Evolutionary conservation across 2,797 vertebrate genomes (phyloP).

Genomic region (Mus caroli): DNA sequence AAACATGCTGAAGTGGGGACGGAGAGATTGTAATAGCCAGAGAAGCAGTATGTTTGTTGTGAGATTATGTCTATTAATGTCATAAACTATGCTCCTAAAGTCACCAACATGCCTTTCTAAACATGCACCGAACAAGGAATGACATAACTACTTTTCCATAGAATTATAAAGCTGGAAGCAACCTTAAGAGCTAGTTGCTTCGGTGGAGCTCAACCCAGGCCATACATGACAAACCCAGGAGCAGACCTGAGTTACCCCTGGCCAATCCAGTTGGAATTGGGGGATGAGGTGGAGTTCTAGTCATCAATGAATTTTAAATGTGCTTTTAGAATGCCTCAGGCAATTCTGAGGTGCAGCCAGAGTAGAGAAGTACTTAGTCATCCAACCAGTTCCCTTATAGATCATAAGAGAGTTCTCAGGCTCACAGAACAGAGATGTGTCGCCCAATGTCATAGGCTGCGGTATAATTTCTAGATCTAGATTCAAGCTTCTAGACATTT

Average conservation of each 20-base stretch:
- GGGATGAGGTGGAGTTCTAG: neutral
- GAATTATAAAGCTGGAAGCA: constrained; percentile 35
- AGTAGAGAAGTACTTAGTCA: constrained; percentile 13
- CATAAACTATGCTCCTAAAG: neutral
- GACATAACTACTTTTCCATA: neutral
- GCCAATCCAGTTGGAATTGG: constrained; percentile 29
- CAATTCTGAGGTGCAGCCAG: constrained; percentile 18
- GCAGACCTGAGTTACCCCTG: neutral
- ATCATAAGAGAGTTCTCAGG: constrained; percentile 22
- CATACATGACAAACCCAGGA: neutral
- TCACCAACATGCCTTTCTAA: neutral
- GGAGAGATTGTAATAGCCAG: neutral
- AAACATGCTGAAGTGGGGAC: neutral
- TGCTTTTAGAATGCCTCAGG: neutral
- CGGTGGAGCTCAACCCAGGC: neutral
- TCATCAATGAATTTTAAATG: constrained; percentile 26
- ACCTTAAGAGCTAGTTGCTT: constrained; percentile 11
- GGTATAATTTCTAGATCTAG: constrained; percentile 7
- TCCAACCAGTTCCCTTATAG: constrained; percentile 3
- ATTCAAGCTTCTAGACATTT: constrained; percentile 5
- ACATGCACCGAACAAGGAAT: neutral
- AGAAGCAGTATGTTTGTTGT: neutral
- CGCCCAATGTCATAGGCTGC: neutral
- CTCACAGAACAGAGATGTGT: neutral
- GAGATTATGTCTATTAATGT: neutral